These are phyloP conservation scores for Apostichopus californicus DNA, from an alignment of 35 echinoderm and acorn worm genomes.

Conservation along the genomic window DNA sequence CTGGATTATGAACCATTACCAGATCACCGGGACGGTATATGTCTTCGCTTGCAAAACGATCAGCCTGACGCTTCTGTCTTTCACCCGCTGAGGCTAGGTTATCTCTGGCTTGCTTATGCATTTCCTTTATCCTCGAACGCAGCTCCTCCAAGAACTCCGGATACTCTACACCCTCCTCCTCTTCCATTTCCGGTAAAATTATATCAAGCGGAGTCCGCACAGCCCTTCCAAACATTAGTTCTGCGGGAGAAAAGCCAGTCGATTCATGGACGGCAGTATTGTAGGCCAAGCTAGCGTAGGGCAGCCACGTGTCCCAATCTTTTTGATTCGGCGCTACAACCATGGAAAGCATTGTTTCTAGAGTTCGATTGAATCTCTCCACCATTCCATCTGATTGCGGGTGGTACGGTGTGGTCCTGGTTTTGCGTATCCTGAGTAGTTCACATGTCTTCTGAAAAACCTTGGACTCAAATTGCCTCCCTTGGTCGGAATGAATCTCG, in stretches of 20 bases:
- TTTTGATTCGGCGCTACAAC: slow-evolving; percentile 13
- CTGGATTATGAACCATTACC: slow-evolving; percentile 35
- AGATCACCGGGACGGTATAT: background rate
- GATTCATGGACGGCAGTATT: slow-evolving; percentile 1
- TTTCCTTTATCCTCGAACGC: background rate
- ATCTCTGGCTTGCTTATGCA: too few relatives aligned
- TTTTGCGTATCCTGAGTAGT: slow-evolving; percentile 31
- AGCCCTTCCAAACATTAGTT: slow-evolving; percentile 19
- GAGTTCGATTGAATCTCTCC: too few relatives aligned
- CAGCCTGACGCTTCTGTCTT: slow-evolving; percentile 6
- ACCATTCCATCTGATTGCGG: too few relatives aligned
- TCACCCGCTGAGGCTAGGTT: background rate
- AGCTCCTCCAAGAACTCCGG: slow-evolving; percentile 27
- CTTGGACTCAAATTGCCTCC: slow-evolving; percentile 49
- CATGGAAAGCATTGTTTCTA: slow-evolving; percentile 30
- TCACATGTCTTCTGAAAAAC: slow-evolving; percentile 41
- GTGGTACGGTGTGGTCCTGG: slow-evolving; percentile 17
- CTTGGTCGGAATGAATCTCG: slow-evolving; percentile 64
- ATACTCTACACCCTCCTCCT: slow-evolving; percentile 23
- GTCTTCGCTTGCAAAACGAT: slow-evolving; percentile 6
- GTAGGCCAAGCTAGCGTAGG: slow-evolving; percentile 2
- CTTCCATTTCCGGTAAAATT: background rate
- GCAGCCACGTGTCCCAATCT: slow-evolving; percentile 55
- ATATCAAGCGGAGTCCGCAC: background rate
- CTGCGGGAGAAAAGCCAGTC: background rate